Evolutionary conservation across 2,797 vertebrate species (phyloP).

Genomic region (Mionectes olivaceus): DNA sequence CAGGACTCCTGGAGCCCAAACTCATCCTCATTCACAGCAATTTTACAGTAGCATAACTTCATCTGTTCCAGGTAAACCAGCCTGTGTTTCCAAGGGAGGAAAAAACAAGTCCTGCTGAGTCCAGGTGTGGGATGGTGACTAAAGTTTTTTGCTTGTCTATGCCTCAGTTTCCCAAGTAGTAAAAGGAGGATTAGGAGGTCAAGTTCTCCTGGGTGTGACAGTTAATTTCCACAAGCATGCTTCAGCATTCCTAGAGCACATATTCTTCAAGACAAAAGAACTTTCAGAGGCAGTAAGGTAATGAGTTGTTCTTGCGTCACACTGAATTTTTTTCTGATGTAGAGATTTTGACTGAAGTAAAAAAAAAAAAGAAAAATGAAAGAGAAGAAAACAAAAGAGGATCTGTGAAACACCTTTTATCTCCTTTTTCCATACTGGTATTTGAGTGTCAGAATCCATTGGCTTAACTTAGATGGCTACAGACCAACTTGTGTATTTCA

Average conservation of each 20-base stretch:
- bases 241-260: not conserved
- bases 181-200: not conserved
- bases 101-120: not conserved
- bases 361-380: not conserved
- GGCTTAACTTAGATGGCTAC: not conserved
- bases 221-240: not conserved
- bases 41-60: not conserved
- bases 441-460: not conserved
- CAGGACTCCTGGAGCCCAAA: conserved; percentile 18
- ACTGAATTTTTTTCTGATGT: not conserved
- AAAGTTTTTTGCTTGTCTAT: not conserved
- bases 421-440: not conserved
- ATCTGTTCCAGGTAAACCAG: conserved; percentile 8
- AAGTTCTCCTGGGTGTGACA: not conserved
- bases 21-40: not conserved
- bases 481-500: not conserved
- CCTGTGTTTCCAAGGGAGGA: conserved; percentile 13
- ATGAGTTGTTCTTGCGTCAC: not conserved
- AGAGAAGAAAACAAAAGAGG: not conserved
- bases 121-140: not conserved
- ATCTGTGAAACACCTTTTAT: not conserved
- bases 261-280: not conserved
- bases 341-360: not conserved
- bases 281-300: not conserved
- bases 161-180: conserved; percentile 30